Evolutionary conservation across 2,113 vertebrate species (phyloP).

Genomic region (Cranoglanis bouderius): DNA sequence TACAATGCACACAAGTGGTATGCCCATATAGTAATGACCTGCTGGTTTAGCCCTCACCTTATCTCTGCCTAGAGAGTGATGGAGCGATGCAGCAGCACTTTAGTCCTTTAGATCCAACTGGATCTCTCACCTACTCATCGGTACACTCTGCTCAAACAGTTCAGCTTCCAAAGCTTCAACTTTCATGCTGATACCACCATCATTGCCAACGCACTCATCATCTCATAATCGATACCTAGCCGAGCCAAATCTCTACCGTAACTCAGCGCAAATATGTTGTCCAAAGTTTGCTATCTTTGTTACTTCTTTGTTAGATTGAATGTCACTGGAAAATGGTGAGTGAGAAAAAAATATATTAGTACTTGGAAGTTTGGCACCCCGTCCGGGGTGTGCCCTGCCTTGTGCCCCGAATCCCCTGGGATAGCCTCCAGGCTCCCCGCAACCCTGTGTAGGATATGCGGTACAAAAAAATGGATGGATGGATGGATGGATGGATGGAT

Average conservation of each 20-base stretch:
- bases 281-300: background rate
- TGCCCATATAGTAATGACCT: background rate
- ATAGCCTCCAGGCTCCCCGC: too few species aligned
- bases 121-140: background rate
- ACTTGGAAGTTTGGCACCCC: too few species aligned
- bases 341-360: too few species aligned
- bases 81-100: background rate
- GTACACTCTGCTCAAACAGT: background rate
- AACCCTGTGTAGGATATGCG: too few species aligned
- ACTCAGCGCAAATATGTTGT: too few species aligned
- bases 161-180: background rate
- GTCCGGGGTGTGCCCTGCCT: too few species aligned
- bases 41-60: background rate
- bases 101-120: background rate
- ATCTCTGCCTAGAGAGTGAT: background rate
- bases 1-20: background rate
- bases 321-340: too few species aligned
- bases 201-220: background rate
- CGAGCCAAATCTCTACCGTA: background rate
- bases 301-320: background rate
- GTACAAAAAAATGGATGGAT: too few species aligned
- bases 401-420: too few species aligned
- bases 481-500: too few species aligned
- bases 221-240: background rate
- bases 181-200: background rate